Evolutionary conservation across 2,113 vertebrate species (phyloP).

Genomic region (Sorex araneus): DNA sequence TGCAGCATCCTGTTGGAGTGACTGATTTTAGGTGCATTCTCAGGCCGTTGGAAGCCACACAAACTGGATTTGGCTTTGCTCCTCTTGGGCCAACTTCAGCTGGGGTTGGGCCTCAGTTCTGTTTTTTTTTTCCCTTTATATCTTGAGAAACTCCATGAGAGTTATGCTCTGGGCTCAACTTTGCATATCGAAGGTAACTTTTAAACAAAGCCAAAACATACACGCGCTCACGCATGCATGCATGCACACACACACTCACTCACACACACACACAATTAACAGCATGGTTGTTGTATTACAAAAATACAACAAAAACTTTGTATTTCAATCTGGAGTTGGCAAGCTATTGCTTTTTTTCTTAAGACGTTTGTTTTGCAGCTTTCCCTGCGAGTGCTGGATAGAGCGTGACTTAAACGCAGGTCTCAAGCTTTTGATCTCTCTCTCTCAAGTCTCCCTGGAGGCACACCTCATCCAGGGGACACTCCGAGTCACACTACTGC

Average conservation of each 20-base stretch:
- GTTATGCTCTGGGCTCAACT: background rate
- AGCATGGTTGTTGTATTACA: background rate
- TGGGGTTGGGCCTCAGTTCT: background rate
- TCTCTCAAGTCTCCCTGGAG: background rate
- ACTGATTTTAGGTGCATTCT: background rate
- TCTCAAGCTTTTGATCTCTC: background rate
- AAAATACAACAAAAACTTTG: too few species aligned
- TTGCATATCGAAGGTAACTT: background rate
- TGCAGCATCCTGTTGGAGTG: accelerated
- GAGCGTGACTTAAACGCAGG: background rate
- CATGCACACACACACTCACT: background rate
- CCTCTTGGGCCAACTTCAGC: background rate
- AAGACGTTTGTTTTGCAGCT: background rate
- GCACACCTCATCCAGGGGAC: background rate
- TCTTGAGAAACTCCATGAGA: background rate
- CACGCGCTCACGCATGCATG: background rate
- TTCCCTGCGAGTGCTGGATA: background rate
- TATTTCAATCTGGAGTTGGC: background rate
- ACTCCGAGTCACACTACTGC: background rate
- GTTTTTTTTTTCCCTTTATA: background rate
- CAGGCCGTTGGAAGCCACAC: background rate
- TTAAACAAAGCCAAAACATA: conserved; percentile 1
- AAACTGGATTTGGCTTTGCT: background rate
- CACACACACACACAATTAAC: background rate
- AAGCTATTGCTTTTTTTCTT: background rate